These are phyloP conservation scores for Lanius ludovicianus DNA, from an alignment of 2,113 vertebrate species.

Conservation along the genomic window DNA sequence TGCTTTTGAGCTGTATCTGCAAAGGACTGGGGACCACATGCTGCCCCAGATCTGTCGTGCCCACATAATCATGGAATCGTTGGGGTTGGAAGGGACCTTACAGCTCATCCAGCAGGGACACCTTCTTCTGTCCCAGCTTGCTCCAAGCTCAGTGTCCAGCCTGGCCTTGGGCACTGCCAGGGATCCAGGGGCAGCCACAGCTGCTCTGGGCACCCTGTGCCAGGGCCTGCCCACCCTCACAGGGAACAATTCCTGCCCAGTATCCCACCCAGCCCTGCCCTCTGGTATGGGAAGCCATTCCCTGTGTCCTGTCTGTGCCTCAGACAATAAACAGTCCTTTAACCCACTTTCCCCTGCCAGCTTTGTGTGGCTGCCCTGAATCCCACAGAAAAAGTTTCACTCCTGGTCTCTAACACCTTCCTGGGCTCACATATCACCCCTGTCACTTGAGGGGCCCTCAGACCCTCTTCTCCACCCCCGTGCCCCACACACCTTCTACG, in stretches of 20 bases:
- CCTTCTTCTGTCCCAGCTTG: rapidly evolving
- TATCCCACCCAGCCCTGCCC: too few species aligned
- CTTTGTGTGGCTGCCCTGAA: not conserved
- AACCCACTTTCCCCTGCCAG: not conserved
- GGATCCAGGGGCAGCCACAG: not conserved
- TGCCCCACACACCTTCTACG: too few species aligned
- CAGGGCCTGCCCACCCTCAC: not conserved
- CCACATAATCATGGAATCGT: rapidly evolving
- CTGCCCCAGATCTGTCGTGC: rapidly evolving
- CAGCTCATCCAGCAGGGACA: not conserved
- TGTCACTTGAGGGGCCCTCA: too few species aligned
- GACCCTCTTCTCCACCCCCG: not conserved
- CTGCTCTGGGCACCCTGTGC: rapidly evolving
- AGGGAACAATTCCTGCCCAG: not conserved
- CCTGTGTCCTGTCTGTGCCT: too few species aligned
- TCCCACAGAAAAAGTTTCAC: not conserved
- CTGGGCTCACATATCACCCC: not conserved
- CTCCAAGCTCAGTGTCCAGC: not conserved
- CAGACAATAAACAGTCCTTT: not conserved
- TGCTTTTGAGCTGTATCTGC: not conserved
- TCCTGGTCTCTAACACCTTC: too few species aligned
- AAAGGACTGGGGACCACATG: rapidly evolving
- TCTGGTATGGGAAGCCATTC: not conserved
- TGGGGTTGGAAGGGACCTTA: not conserved
- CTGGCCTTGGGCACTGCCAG: not conserved